phyloP scores from a whole-genome alignment of 2,888 invertebrate genomes.

The Leucania comma region DNA sequence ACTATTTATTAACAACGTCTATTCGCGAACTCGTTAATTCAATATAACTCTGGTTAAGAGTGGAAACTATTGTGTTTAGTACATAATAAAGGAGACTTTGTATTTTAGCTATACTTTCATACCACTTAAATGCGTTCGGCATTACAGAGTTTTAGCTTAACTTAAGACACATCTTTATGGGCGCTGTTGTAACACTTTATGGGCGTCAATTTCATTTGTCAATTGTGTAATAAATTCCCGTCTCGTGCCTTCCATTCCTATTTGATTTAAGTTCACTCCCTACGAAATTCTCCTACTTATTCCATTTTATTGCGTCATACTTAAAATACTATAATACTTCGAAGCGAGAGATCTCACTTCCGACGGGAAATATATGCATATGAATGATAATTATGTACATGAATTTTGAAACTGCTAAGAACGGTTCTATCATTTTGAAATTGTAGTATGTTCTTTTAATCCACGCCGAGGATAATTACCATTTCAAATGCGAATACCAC shows the following conservation, averaged over 20 bases:
- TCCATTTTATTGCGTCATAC: slow-evolving; percentile 76
- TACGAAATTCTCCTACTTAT: slow-evolving; percentile 71
- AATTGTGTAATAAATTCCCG: slow-evolving; percentile 78
- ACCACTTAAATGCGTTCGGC: slow-evolving; percentile 33
- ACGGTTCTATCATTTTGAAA: slow-evolving; percentile 45
- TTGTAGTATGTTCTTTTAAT: slow-evolving; percentile 54
- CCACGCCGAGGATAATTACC: slow-evolving; percentile 38
- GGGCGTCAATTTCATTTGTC: slow-evolving; percentile 77
- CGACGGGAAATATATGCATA: slow-evolving; percentile 59
- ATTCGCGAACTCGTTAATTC: slow-evolving; percentile 26
- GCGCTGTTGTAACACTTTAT: slow-evolving; percentile 71
- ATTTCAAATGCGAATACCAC: slow-evolving; percentile 49
- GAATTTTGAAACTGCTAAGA: slow-evolving; percentile 42
- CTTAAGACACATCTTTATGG: slow-evolving; percentile 57
- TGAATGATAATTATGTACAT: slow-evolving; percentile 57
- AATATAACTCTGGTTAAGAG: slow-evolving; percentile 22
- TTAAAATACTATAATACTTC: slow-evolving; percentile 52
- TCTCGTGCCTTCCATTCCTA: slow-evolving; percentile 69
- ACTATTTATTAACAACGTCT: slow-evolving; percentile 26
- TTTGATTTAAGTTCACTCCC: slow-evolving; percentile 75
- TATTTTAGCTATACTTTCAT: slow-evolving; percentile 35
- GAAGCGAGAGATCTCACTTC: slow-evolving; percentile 51
- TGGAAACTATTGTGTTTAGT: slow-evolving; percentile 42
- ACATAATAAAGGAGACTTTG: slow-evolving; percentile 54
- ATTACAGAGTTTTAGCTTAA: slow-evolving; percentile 51